Evolutionary conservation across 2,888 invertebrate genomes (phyloP).

Genomic region (Cephus pulcher): DNA sequence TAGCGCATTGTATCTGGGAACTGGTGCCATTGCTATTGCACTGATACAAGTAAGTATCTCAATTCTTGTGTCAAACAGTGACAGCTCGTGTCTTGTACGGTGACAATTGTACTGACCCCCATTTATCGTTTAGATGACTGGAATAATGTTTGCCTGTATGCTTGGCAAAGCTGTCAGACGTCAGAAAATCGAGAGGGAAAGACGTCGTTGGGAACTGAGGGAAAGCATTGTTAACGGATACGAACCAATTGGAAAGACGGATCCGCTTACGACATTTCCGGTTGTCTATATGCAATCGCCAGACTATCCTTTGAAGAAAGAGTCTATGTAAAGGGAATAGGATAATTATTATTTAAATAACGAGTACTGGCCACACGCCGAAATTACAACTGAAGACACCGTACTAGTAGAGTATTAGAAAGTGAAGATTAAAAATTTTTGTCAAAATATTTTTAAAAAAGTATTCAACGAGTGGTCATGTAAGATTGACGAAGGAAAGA

Average conservation of each 20-base stretch:
- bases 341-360: neutral
- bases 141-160: constrained; percentile 89
- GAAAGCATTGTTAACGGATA: constrained; percentile 70
- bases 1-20: constrained; percentile 78
- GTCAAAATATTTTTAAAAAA: neutral
- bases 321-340: neutral
- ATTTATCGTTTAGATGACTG: constrained; percentile 75
- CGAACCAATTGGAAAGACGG: constrained; percentile 58
- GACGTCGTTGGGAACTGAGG: constrained; percentile 77
- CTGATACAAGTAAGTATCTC: constrained; percentile 76
- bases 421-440: neutral
- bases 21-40: constrained; percentile 83
- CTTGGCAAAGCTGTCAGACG: constrained; percentile 86
- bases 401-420: neutral
- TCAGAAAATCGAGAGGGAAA: constrained; percentile 79
- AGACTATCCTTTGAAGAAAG: constrained; percentile 38
- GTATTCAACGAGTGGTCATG: neutral
- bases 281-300: constrained; percentile 55
- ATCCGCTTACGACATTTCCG: constrained; percentile 56
- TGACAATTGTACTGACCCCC: neutral
- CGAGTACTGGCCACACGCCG: neutral
- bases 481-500: neutral
- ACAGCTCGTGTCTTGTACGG: neutral
- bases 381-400: neutral
- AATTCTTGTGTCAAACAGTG: neutral